Evolutionary conservation across 2,797 vertebrate species (phyloP), one percentile per base, ranked within the genome.

Genomic region (Poeciliopsis presidionis): DNA sequence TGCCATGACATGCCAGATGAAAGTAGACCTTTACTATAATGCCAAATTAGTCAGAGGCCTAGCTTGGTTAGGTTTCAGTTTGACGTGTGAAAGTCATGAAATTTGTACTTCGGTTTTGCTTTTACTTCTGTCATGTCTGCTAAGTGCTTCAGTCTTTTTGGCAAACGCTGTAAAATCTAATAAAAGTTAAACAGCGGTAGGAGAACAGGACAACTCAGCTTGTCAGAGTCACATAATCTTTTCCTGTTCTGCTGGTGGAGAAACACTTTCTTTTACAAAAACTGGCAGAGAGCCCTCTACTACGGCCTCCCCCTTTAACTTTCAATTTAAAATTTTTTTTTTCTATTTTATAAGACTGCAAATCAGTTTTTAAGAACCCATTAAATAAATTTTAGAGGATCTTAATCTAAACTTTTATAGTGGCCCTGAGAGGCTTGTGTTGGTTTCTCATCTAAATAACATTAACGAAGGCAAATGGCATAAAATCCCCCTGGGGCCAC

Each of bases 141-240:
- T 81, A 63, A 83, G 78, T 74, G 79, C 83, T 90, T 84, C 75
- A 81, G 74, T 82, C 70, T 30, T 84, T 87, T 77, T 90, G 91
- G 88, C 87, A 77, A 74, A 49, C 55, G 20, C 12, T 7, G 8
- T 80, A 83, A 90, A 87, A 86, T 79, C 79, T 77, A 87, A 84
- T 91, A 85, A 91, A 92, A 84, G 85, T 92, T 87, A 84, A 89
- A 88, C 71, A 74, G 81, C n/a, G 77, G 67, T 51, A 69, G 71
- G 80, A 86, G 70, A 39, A 79, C 84, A 78, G 79, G 72, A 87
- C 36, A 47, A 30, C 51, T 72, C 80, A 9, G 75, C 69, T 78
- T 70, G 81, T 87, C 73, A 7, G 77, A 81, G 75, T 81, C 83
- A 74, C 76, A 86, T 25, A 79, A 81, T 88, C 80, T 83, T 73